Evolutionary conservation across 2,888 invertebrate species (phyloP).

Genomic region (Macropis europaea): DNA sequence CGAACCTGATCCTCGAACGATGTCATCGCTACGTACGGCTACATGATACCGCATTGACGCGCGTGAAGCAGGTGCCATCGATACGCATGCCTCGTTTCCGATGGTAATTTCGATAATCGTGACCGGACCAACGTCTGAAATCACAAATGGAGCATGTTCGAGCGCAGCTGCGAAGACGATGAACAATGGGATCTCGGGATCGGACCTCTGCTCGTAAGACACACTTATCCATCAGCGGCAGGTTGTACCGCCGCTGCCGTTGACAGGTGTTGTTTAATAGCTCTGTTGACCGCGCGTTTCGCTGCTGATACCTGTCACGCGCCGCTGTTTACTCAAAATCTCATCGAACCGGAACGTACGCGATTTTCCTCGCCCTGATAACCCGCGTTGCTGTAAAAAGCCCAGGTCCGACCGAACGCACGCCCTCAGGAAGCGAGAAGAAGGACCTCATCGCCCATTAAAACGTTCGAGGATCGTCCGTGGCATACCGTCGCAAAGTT

Average conservation of each 20-base stretch:
- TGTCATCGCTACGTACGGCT: constrained; percentile 20
- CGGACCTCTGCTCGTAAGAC: constrained; percentile 52
- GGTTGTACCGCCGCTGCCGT: constrained; percentile 31
- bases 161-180: constrained; percentile 41
- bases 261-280: constrained; percentile 58
- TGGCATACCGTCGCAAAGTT: too few relatives aligned
- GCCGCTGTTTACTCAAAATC: constrained; percentile 48
- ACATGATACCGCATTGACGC: constrained; percentile 1
- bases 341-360: constrained; percentile 33
- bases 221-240: constrained; percentile 61
- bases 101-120: constrained; percentile 30
- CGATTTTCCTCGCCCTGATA: constrained; percentile 9
- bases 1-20: too few relatives aligned
- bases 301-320: constrained; percentile 45
- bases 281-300: constrained; percentile 55
- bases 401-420: too few relatives aligned
- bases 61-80: constrained; percentile 2
- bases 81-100: not conserved
- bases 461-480: too few relatives aligned
- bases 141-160: constrained; percentile 28
- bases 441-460: too few relatives aligned
- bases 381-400: not conserved
- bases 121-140: constrained; percentile 15
- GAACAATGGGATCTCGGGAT: constrained; percentile 48
- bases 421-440: too few relatives aligned